phyloP scores from a whole-genome alignment of 1,140 invertebrate species.

The Ostrea edulis region DNA sequence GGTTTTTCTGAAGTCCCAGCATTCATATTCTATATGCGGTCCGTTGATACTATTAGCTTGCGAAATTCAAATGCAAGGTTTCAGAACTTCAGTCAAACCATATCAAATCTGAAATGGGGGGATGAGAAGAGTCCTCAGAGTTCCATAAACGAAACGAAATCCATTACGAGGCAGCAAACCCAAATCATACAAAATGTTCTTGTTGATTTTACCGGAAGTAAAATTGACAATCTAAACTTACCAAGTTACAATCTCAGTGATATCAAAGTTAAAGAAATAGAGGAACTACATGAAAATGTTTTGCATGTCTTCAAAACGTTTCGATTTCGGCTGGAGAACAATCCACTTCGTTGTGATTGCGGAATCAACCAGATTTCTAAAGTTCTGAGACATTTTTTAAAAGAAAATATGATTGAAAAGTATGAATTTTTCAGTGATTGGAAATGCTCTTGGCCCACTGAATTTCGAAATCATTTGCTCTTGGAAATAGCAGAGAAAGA shows the following conservation, averaged over 20 bases:
- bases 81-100: conserved; percentile 58
- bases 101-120: conserved; percentile 7
- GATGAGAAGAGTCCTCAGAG: conserved; percentile 6
- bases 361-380: conserved; percentile 61
- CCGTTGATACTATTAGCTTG: conserved; percentile 54
- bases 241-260: neutral
- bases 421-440: conserved; percentile 64
- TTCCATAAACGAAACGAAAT: conserved; percentile 51
- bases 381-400: conserved; percentile 40
- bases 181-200: conserved; percentile 27
- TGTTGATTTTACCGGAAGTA: conserved; percentile 58
- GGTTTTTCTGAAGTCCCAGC: conserved; percentile 58
- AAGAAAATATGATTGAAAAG: conserved; percentile 44
- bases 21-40: conserved; percentile 60
- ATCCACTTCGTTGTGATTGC: conserved; percentile 64
- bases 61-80: conserved; percentile 55
- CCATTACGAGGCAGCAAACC: conserved; percentile 42
- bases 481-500: conserved; percentile 55
- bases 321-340: conserved; percentile 58
- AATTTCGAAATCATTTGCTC: conserved; percentile 52
- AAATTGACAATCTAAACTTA: conserved; percentile 51
- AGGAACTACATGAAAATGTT: conserved; percentile 41
- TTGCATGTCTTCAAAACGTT: conserved; percentile 59
- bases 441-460: conserved; percentile 61
- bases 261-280: neutral